Evolutionary conservation across 2,888 invertebrate species (phyloP).

Genomic region (Acanthopleura granulata): DNA sequence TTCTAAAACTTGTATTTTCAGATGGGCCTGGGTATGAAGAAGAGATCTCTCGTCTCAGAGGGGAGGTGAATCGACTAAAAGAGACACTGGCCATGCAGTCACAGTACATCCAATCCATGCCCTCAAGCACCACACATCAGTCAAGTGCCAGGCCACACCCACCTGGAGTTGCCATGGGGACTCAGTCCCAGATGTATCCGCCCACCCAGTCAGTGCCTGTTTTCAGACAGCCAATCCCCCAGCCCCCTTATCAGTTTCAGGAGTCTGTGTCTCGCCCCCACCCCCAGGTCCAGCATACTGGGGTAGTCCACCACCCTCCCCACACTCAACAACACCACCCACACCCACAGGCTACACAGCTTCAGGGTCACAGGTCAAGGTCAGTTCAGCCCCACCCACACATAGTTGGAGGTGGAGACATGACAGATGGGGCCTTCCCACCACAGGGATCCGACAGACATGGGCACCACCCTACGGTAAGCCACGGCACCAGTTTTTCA

Average conservation of each 20-base stretch:
- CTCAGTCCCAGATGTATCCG: background rate
- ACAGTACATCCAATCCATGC: slow-evolving; percentile 47
- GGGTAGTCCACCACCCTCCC: background rate
- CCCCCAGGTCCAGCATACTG: background rate
- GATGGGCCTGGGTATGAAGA: slow-evolving; percentile 40
- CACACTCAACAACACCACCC: no score
- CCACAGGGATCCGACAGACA: no score
- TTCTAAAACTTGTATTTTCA: background rate
- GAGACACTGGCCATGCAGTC: slow-evolving; percentile 62
- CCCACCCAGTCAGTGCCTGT: background rate
- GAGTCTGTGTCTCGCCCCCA: background rate
- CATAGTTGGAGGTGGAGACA: no score
- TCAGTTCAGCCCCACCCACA: background rate
- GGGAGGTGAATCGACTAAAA: slow-evolving; percentile 58
- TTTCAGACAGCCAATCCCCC: slow-evolving; percentile 1
- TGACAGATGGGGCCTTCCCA: no score
- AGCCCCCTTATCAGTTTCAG: slow-evolving; percentile 12
- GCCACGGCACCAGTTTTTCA: no score
- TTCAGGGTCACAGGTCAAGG: background rate
- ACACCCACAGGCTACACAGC: background rate
- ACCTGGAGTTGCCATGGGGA: background rate
- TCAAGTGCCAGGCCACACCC: background rate
- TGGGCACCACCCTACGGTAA: no score
- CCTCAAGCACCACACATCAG: background rate
- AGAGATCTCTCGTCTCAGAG: slow-evolving; percentile 53